Evolutionary conservation across 1,140 invertebrate species (phyloP), one percentile per base, ranked within the genome.

Genomic region (Drosophila rufa): DNA sequence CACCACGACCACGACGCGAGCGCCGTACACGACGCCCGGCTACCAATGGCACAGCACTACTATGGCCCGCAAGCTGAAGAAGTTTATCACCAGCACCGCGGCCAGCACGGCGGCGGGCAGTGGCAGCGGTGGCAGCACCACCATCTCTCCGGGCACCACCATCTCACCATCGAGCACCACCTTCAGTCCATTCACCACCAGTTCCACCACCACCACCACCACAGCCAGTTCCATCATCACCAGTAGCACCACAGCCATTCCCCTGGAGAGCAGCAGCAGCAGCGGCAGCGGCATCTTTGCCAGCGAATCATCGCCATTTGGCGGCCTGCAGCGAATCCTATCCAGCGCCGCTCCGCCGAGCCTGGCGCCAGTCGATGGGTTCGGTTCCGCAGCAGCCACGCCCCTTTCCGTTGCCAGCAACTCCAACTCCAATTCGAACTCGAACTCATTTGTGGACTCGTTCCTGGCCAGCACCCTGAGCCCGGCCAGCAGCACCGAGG

Each of bases 101-200:
- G 94, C 92, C 11, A 94, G 94, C 33, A 94, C 94, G 17, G 90
- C 76, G 59, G 67, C 92, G 89, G 83, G 93, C 79, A 91, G 94
- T 91, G 79, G 92, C 92, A 83, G 93, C 91, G 70, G 64, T 55
- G 64, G 60, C 38, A 30, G 27, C 27, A 69, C 65, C 57, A 74
- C 60, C 58, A 50, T 40, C 9, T 48, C 40, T 40, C 61, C 53
- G 43, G 57, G 15, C 55, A 80, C 17, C 45, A 69, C 45, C 25
- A 62, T 12, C 60, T 30, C 62, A 30, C 33, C 46, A 78, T 38
- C 64, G 64, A 79, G 92, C 92, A 85, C 93, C 91, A 75, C 91
- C 93, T 33, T 93, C 93, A 75, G 67, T 59, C 48, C 67, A 68
- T 68, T 68, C 15, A 66, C 60, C 46, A 67, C 60, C 58, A 69